phyloP scores from a whole-genome alignment of 2,797 vertebrate species.

The Remorina albescens region DNA sequence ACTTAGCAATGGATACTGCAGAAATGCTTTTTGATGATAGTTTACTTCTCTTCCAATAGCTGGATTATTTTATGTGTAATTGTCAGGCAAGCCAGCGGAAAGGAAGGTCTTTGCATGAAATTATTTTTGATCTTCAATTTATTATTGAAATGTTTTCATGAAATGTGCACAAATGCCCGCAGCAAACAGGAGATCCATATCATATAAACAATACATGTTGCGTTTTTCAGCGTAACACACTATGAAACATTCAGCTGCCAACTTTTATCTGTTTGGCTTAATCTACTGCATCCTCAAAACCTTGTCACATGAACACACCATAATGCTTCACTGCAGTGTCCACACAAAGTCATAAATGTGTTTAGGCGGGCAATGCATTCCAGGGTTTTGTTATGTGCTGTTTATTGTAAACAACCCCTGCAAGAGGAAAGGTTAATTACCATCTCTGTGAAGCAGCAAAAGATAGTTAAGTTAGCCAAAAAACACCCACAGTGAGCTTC shows the following conservation, averaged over 20 bases:
- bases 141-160: neutral
- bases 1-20: conserved; percentile 30
- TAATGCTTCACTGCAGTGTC: conserved; percentile 38
- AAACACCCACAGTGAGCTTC: conserved; percentile 54
- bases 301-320: conserved; percentile 43
- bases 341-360: no score
- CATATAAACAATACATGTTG: neutral
- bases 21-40: conserved; percentile 31
- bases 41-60: conserved; percentile 19
- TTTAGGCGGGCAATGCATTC: conserved; percentile 33
- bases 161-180: neutral
- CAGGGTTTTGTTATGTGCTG: conserved; percentile 6
- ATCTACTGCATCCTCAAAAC: conserved; percentile 38
- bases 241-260: neutral
- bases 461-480: conserved; percentile 59
- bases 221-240: neutral
- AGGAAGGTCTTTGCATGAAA: conserved; percentile 6
- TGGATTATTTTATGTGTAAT: conserved; percentile 27
- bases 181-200: conserved; percentile 4
- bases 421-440: conserved; percentile 71
- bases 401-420: conserved; percentile 26
- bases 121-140: conserved; percentile 17
- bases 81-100: conserved; percentile 8
- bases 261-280: conserved; percentile 16
- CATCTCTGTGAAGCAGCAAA: conserved; percentile 55